Evolutionary conservation across 2,113 vertebrate species (phyloP).

Genomic region (Sus scrofa): DNA sequence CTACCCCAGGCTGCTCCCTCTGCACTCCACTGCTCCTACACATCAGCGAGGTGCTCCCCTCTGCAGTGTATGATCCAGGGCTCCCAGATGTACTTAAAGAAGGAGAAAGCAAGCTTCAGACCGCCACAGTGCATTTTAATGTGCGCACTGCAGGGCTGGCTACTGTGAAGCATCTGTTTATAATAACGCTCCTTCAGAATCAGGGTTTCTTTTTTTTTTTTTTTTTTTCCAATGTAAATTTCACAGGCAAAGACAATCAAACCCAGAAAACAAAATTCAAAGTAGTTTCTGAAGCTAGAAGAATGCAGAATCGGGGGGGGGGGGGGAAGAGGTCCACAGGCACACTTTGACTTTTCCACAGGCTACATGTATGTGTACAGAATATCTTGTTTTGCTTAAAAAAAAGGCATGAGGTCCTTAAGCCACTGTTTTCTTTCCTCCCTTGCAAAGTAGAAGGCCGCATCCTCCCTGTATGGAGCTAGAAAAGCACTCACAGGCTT

Average conservation of each 20-base stretch:
- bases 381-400: not conserved
- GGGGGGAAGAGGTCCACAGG: not conserved
- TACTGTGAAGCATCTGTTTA: not conserved
- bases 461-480: too few species aligned
- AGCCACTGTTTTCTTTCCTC: not conserved
- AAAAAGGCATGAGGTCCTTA: not conserved
- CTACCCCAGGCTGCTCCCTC: rapidly evolving
- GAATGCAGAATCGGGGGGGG: not conserved
- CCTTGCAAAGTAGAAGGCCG: not conserved
- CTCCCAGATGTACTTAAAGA: not conserved
- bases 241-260: not conserved
- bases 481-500: not conserved
- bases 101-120: not conserved
- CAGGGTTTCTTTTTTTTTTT: not conserved
- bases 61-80: not conserved
- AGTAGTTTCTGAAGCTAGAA: not conserved
- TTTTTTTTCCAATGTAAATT: not conserved
- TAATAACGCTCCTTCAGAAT: not conserved
- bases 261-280: not conserved
- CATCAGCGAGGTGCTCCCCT: rapidly evolving
- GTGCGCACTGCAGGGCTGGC: not conserved
- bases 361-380: not conserved
- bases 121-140: not conserved
- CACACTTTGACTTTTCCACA: not conserved
- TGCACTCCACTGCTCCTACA: rapidly evolving